A percentile compares a stretch with the other conserved stretches of the same genome.
phyloP scores from a whole-genome alignment of 2,888 invertebrate species.

The Abrostola tripartita region DNA sequence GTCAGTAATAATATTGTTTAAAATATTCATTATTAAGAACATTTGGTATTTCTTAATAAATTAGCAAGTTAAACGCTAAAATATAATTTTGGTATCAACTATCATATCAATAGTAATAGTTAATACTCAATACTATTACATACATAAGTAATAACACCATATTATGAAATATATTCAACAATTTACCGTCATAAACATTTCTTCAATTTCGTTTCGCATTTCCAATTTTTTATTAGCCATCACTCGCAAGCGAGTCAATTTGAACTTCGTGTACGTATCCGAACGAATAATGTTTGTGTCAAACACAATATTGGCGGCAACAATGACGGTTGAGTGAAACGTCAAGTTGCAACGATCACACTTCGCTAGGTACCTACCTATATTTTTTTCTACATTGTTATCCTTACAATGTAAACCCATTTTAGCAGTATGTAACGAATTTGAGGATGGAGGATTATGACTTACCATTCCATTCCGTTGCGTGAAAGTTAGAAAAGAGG shows the following conservation, averaged over 20 bases:
- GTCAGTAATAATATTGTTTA: not conserved
- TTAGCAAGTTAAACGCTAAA: too few relatives aligned
- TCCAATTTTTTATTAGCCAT: conserved; percentile 54
- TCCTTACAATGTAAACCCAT: conserved; percentile 4
- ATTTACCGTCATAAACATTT: conserved; percentile 30
- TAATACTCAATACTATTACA: too few relatives aligned
- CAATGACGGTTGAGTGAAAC: conserved; percentile 76
- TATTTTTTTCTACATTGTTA: conserved; percentile 15
- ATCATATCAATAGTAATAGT: too few relatives aligned
- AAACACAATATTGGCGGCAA: conserved; percentile 75
- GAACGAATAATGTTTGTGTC: conserved; percentile 81
- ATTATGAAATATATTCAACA: conserved; percentile 21
- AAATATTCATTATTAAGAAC: too few relatives aligned
- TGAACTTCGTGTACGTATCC: conserved; percentile 64
- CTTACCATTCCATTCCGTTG: too few relatives aligned
- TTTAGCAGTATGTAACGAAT: not conserved
- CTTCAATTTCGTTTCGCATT: conserved; percentile 44
- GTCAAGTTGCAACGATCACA: conserved; percentile 58
- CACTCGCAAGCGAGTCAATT: conserved; percentile 65
- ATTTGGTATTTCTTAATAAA: too few relatives aligned
- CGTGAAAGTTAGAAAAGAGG: too few relatives aligned
- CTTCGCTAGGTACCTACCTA: too few relatives aligned
- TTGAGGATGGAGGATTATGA: not conserved
- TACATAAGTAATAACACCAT: conserved; percentile 6
- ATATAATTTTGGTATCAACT: too few relatives aligned